phyloP scores from a whole-genome alignment of 2,797 vertebrate species.

The Tarsius wallacei region DNA sequence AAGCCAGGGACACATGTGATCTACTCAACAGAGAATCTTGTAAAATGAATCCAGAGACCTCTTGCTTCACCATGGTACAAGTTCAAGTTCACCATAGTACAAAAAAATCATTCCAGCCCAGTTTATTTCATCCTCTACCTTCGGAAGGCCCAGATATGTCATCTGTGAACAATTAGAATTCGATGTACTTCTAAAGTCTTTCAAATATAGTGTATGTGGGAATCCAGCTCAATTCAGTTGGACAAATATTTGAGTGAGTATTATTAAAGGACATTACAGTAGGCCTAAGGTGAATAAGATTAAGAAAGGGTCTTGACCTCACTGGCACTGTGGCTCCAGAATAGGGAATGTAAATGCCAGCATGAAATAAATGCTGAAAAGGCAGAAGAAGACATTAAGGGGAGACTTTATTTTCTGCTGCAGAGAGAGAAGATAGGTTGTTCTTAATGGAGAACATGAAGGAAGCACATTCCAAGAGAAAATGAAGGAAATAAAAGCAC shows the following conservation, averaged over 20 bases:
- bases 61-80: not conserved
- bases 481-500: not conserved
- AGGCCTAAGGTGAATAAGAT: not conserved
- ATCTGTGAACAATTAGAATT: not conserved
- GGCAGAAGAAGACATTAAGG: not conserved
- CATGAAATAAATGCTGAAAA: not conserved
- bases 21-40: not conserved
- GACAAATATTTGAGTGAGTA: slow-evolving; percentile 6
- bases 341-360: not conserved
- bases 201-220: not conserved
- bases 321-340: not conserved
- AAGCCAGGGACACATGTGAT: not conserved
- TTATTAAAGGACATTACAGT: slow-evolving; percentile 13
- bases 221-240: slow-evolving; percentile 24
- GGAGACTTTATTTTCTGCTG: slow-evolving; percentile 34
- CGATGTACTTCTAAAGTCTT: not conserved
- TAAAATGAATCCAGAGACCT: not conserved
- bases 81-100: not conserved
- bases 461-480: slow-evolving; percentile 31
- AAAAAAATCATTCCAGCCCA: not conserved
- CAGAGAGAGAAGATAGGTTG: not conserved
- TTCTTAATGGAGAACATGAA: not conserved
- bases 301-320: slow-evolving; percentile 39
- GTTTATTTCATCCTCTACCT: not conserved
- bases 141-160: not conserved